These are phyloP conservation scores for Callopanchax toddi DNA, from an alignment of 2,113 vertebrate genomes.

Conservation along the genomic window DNA sequence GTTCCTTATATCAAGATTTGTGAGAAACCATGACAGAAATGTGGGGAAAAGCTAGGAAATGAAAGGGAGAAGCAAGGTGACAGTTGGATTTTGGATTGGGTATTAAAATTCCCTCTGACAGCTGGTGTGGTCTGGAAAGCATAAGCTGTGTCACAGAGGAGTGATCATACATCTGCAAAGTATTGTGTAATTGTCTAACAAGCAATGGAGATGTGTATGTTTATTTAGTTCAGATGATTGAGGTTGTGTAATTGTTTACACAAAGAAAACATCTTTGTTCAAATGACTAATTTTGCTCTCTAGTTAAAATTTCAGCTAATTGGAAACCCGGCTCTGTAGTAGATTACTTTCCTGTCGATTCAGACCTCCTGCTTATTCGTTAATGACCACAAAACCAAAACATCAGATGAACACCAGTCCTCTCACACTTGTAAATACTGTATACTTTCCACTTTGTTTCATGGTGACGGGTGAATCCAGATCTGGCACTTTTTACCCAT, in stretches of 20 bases:
- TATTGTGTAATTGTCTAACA: conserved; percentile 39
- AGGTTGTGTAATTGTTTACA: conserved; percentile 60
- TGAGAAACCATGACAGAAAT: too few relatives aligned
- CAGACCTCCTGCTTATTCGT: conserved; percentile 31
- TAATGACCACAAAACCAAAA: conserved; percentile 11
- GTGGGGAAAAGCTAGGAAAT: background rate
- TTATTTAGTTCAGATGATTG: conserved; percentile 52
- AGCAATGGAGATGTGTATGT: conserved; percentile 34
- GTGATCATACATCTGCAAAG: conserved; percentile 23
- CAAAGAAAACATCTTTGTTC: conserved; percentile 34
- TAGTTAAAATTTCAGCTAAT: conserved; percentile 43
- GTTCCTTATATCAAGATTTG: conserved; percentile 22
- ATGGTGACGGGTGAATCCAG: background rate
- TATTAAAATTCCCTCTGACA: conserved; percentile 55
- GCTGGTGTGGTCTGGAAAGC: conserved; percentile 38
- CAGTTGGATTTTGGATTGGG: conserved; percentile 30
- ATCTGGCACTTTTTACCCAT: conserved; percentile 7
- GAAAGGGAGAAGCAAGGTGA: conserved; percentile 37
- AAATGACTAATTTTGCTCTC: conserved; percentile 51
- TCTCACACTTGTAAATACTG: conserved; percentile 17
- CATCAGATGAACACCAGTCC: background rate
- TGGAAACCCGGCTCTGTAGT: conserved; percentile 20
- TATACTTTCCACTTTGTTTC: conserved; percentile 11
- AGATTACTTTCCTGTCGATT: conserved; percentile 45
- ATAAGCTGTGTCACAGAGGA: conserved; percentile 12